These are phyloP conservation scores for Masnerella sp. DNA, from an alignment of 2,888 invertebrate genomes.

Conservation along the genomic window DNA sequence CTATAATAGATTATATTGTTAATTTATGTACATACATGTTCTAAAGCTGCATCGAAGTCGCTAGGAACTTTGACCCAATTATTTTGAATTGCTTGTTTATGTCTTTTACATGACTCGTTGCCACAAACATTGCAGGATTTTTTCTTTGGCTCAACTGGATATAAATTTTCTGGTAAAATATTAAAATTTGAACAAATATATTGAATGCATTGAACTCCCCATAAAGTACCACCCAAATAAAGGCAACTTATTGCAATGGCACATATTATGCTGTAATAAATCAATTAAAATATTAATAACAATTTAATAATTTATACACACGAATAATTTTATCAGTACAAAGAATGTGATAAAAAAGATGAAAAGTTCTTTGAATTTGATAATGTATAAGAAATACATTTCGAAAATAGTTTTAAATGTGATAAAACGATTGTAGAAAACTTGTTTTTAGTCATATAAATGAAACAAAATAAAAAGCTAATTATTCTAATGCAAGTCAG, in stretches of 20 bases:
- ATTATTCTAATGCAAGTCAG: too few relatives aligned
- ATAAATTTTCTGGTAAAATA: conserved; percentile 58
- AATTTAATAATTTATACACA: not conserved
- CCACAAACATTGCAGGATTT: conserved; percentile 70
- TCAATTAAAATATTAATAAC: not conserved
- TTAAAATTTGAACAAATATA: conserved; percentile 63
- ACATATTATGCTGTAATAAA: conserved; percentile 68
- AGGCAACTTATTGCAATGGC: conserved; percentile 62
- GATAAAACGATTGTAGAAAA: too few relatives aligned
- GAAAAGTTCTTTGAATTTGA: too few relatives aligned
- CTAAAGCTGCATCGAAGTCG: conserved; percentile 86
- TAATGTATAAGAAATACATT: too few relatives aligned
- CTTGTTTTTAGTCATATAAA: too few relatives aligned
- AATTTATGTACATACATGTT: too few relatives aligned
- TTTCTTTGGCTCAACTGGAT: conserved; percentile 34
- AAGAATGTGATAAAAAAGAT: too few relatives aligned
- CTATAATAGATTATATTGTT: too few relatives aligned
- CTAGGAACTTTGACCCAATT: conserved; percentile 79
- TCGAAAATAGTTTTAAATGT: too few relatives aligned
- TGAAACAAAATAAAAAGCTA: too few relatives aligned
- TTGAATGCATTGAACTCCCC: conserved; percentile 66
- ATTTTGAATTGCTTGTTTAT: conserved; percentile 66
- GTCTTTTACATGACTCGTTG: conserved; percentile 71
- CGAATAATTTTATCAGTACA: too few relatives aligned
- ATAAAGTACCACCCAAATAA: conserved; percentile 66